These are phyloP conservation scores for Phrynosoma blainvillii DNA, from an alignment of 2,113 vertebrate genomes.

Conservation along the genomic window DNA sequence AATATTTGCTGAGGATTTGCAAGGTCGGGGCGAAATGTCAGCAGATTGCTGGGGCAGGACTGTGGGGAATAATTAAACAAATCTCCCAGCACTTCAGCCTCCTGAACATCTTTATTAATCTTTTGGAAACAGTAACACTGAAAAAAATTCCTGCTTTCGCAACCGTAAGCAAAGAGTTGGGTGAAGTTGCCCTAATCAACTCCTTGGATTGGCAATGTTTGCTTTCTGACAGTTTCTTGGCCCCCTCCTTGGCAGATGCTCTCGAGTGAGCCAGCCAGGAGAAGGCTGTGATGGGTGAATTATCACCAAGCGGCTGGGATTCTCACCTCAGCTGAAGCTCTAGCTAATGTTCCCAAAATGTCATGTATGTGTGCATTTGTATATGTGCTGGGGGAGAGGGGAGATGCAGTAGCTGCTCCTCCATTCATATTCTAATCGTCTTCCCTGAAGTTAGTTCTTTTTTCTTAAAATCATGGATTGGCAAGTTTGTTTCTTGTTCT, in stretches of 20 bases:
- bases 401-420: background rate
- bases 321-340: conserved; percentile 66
- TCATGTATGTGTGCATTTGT: background rate
- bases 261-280: conserved; percentile 34
- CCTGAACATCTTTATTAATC: conserved; percentile 88
- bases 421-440: background rate
- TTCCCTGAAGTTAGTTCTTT: background rate
- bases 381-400: background rate
- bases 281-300: conserved; percentile 73
- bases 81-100: conserved; percentile 87
- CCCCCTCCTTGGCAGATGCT: conserved; percentile 59
- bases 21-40: conserved; percentile 88
- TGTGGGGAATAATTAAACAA: conserved; percentile 86
- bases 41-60: conserved; percentile 89
- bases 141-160: conserved; percentile 60
- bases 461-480: background rate
- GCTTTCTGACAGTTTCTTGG: conserved; percentile 64
- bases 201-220: conserved; percentile 51
- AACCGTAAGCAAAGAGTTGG: conserved; percentile 65
- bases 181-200: conserved; percentile 72
- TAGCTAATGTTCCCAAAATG: background rate
- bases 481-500: background rate
- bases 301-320: conserved; percentile 62
- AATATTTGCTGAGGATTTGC: conserved; percentile 92
- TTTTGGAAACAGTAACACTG: conserved; percentile 68